phyloP scores from a whole-genome alignment of 2,797 vertebrate species.

The Taeniopygia guttata region DNA sequence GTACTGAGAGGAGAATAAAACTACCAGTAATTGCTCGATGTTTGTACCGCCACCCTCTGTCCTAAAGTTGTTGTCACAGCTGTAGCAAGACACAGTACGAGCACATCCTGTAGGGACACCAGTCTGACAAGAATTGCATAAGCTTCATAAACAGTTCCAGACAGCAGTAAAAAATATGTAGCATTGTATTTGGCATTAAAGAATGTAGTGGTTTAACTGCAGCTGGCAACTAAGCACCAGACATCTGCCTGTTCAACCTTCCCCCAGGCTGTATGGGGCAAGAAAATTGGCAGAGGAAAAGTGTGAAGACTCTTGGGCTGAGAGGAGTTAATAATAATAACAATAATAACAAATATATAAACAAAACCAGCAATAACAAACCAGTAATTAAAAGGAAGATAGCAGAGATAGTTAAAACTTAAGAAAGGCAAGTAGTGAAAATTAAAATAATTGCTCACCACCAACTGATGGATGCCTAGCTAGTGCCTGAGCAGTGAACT shows the following conservation, averaged over 20 bases:
- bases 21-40: background rate
- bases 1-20: background rate
- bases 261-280: background rate
- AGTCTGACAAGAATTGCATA: background rate
- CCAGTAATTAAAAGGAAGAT: background rate
- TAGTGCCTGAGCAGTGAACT: background rate
- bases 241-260: background rate
- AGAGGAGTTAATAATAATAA: background rate
- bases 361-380: background rate
- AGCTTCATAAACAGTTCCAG: background rate
- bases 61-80: accelerated
- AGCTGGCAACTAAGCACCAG: background rate
- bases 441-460: background rate
- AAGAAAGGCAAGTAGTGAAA: background rate
- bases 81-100: background rate
- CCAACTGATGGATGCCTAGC: background rate
- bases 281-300: background rate
- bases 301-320: background rate
- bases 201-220: background rate
- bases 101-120: background rate
- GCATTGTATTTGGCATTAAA: background rate
- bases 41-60: background rate
- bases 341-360: background rate
- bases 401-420: background rate
- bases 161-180: background rate